Evolutionary conservation across 2,113 vertebrate species (phyloP), one percentile per base, ranked within the genome.

Genomic region (Hippocampus abdominalis): DNA sequence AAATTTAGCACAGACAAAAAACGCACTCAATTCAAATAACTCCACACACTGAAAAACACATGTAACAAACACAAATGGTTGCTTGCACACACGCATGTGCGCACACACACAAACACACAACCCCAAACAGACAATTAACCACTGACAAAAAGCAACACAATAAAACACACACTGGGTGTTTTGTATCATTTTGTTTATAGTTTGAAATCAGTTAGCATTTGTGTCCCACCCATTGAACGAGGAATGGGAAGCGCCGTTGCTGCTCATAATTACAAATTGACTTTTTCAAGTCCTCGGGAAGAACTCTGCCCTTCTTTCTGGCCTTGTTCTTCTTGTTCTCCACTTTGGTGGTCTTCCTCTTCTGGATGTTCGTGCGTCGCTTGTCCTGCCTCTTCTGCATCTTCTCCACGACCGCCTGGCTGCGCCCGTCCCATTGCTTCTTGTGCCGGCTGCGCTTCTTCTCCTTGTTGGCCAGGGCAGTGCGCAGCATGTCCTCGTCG

Each of bases 331-430:
- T 95, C 71, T 93, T 95, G 72, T 90, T 94, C 82, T 96, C 94
- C 0, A 87, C 72, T 69, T 77, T 92, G 3, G 81, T 87, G 0
- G 74, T 73, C 67, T 94, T 95, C 76, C 85, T 94, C 82, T 79
- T 94, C 81, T 88, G 91, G 75, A 98, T 85, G 89, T 98, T 97
- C 85, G 73, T 94, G 3, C 86, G 88, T 15, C 97, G 91, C 87
- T 91, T 94, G 72, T 98, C 94, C 87, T 99, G 97, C 8, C 91
- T 81, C 21, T 89, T 89, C 69, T 96, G 94, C 94, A 98, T 96
- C 91, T 91, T 95, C 27, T 93, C 93, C 1, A 94, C 77, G 60
- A 96, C 83, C 0, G 83, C 86, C 1, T 93, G 90, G 0, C 94
- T 93, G 8, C 95, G 89, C 4, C 91, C 59, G 60, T 89, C 76